Evolutionary conservation across 2,797 vertebrate genomes (phyloP).

Genomic region (Chrosomus eos): DNA sequence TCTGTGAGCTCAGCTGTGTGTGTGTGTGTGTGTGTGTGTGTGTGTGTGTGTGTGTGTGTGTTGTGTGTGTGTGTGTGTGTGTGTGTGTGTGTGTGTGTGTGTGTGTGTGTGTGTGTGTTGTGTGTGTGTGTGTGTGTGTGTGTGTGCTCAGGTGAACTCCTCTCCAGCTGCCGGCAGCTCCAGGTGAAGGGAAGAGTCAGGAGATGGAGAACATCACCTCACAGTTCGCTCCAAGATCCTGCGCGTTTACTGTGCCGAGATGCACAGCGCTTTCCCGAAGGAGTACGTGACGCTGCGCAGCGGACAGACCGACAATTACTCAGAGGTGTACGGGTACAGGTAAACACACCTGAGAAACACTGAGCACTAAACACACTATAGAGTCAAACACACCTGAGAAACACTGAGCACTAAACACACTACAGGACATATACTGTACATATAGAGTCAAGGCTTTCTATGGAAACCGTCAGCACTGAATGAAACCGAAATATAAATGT

Average conservation of each 20-base stretch:
- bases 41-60: neutral
- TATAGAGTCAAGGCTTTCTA: no score
- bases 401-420: no score
- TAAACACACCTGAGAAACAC: neutral
- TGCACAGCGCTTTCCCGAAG: constrained; percentile 87
- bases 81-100: constrained; percentile 29
- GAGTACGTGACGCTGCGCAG: constrained; percentile 92
- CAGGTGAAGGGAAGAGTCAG: constrained; percentile 83
- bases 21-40: constrained; percentile 24
- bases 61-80: neutral
- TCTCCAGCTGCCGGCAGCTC: constrained; percentile 87
- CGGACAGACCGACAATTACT: constrained; percentile 93
- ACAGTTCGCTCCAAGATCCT: constrained; percentile 83
- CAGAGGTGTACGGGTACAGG: constrained; percentile 94
- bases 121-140: constrained; percentile 39
- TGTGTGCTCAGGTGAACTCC: constrained; percentile 80
- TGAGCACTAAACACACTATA: no score
- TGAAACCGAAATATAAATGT: no score
- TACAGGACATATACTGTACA: no score
- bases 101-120: neutral
- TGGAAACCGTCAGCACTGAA: no score
- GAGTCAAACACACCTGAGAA: no score
- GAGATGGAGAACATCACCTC: constrained; percentile 90
- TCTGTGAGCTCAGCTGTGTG: neutral
- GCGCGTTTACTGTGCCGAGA: constrained; percentile 91